Evolutionary conservation across 1,140 invertebrate genomes (phyloP).

Genomic region (Bombus superbus): DNA sequence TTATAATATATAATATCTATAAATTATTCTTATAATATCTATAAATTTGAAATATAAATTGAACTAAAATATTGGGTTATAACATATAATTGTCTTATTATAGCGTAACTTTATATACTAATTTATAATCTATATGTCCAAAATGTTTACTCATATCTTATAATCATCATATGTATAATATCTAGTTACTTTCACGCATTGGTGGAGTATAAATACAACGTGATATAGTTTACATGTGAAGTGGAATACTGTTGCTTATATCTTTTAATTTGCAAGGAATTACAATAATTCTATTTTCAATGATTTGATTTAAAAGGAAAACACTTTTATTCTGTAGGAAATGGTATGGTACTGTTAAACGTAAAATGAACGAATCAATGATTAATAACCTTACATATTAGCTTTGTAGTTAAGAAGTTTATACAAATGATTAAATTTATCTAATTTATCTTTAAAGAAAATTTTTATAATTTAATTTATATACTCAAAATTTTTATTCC

Average conservation of each 20-base stretch:
- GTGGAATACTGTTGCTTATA: neutral
- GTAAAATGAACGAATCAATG: neutral
- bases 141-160: neutral
- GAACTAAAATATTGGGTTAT: neutral
- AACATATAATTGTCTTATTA: neutral
- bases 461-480: neutral
- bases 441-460: neutral
- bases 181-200: neutral
- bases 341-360: constrained; percentile 34
- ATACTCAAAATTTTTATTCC: neutral
- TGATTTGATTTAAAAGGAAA: constrained; percentile 27
- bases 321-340: neutral
- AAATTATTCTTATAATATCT: too few species aligned
- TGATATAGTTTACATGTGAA: constrained; percentile 13
- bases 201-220: neutral
- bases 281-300: constrained; percentile 30
- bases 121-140: neutral
- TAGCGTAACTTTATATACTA: neutral
- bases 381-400: constrained; percentile 24
- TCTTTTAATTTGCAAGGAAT: constrained; percentile 32
- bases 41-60: neutral
- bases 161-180: neutral
- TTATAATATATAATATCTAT: neutral
- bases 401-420: neutral
- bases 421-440: neutral